Percentiles rank a stretch among this genome's conserved stretches.
Conservation (phyloP, 2,888 invertebrate genomes). For the Lumbricus terrestris region DNA sequence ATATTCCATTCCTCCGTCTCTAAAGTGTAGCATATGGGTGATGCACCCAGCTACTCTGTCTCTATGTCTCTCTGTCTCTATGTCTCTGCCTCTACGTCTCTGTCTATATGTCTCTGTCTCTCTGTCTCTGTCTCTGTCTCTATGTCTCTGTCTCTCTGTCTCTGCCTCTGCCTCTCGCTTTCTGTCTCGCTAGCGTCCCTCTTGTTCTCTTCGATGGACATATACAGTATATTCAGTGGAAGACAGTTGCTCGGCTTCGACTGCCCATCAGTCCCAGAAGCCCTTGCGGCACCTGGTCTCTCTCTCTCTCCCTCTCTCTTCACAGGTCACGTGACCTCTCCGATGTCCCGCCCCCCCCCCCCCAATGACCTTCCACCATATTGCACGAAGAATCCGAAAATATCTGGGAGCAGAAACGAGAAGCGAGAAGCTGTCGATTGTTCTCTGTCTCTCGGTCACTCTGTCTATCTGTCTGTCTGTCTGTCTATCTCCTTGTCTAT, state of each 20-base stretch:
- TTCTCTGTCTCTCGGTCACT: neutral
- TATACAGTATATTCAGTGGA: too few relatives aligned
- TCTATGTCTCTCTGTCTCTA: too few relatives aligned
- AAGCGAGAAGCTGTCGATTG: neutral
- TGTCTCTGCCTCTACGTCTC: neutral
- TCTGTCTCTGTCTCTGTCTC: neutral
- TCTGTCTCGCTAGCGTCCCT: neutral
- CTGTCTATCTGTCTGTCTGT: neutral
- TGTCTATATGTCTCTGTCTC: neutral
- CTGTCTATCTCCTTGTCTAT: neutral
- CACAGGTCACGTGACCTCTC: neutral
- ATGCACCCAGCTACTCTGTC: neutral
- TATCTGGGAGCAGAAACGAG: neutral
- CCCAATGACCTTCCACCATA: neutral
- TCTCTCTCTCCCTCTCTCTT: too few relatives aligned
- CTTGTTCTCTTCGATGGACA: neutral
- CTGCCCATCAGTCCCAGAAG: neutral
- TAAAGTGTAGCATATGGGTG: neutral
- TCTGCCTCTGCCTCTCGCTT: neutral
- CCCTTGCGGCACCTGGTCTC: neutral
- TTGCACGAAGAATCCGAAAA: neutral
- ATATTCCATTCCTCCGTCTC: slow-evolving; percentile 3
- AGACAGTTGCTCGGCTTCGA: neutral
- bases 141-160: neutral
- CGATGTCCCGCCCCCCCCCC: neutral